Evolutionary conservation across 37 sponge, comb jelly and placozoan genomes (phyloP), one percentile per base, ranked within the genome.

Genomic region (Hormiphora californensis): DNA sequence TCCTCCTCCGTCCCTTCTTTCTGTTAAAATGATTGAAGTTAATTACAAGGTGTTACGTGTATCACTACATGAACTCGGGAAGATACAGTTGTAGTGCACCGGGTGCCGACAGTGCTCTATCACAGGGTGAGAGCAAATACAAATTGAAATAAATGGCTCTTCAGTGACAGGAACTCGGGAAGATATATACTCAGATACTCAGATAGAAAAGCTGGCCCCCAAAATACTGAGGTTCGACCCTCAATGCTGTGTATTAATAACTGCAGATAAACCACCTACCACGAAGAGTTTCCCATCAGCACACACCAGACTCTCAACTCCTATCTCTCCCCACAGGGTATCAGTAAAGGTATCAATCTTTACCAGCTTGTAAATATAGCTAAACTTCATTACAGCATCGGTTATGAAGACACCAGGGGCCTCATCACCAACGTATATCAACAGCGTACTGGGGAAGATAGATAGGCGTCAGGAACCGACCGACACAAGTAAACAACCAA

Each of bases 371-470:
- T 73, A 73, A 11, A 73, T 40, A 41, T 23, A 15, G 44, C 43
- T 73, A 43, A 73, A 43, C 81, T 41, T 28, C 81, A 73, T 73
- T 1, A 73, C 81, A 9, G 43, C 46, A 40, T 43, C 43, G 1
- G 81, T 73, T 4, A 73, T 43, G 81, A 43, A 46, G 25, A 30
- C 19, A 0, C 0, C 25, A 0, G 46, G 81, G 44, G 17, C 40
- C 23, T 73, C 81, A 43, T 39, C n/a, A n/a, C n/a, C 81, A 43
- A 73, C 28, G 46, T 43, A 39, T 21, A 73, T 73, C 44, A 73
- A 28, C 41, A 73, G 40, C 23, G 81, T 73, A 4, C 81, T 73
- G 46, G 2, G n/a, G n/a, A n/a, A n/a, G n/a, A n/a, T n/a, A n/a
- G n/a, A n/a, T n/a, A n/a, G n/a, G n/a, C n/a, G n/a, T n/a, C n/a